A percentile compares a stretch with the other conserved stretches of the same genome.
These are phyloP conservation scores for Pantherophis guttatus DNA, from an alignment of 2,113 vertebrate species.

Conservation along the genomic window DNA sequence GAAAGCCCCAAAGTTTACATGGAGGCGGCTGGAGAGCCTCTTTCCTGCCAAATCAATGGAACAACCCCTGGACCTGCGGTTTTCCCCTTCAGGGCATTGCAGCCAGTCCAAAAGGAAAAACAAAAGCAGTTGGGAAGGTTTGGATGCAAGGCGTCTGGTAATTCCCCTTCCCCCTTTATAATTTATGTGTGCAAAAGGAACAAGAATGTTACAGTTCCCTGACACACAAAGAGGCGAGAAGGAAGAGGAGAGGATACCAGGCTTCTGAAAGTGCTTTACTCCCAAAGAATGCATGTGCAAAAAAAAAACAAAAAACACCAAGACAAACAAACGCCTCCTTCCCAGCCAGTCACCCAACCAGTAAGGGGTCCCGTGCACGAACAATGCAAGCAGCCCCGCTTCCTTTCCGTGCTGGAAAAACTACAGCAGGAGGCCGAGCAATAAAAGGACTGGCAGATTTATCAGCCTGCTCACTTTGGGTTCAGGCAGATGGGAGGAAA, in stretches of 20 bases:
- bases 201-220: not conserved
- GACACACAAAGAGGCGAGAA: too few species aligned
- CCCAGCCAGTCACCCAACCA: not conserved
- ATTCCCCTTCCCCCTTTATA: not conserved
- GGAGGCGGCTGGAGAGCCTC: not conserved
- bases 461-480: not conserved
- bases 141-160: not conserved
- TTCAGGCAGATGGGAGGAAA: not conserved
- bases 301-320: not conserved
- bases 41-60: slow-evolving; percentile 12
- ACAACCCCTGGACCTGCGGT: slow-evolving; percentile 30
- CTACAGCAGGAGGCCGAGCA: slow-evolving; percentile 13
- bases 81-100: slow-evolving; percentile 25
- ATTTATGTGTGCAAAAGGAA: not conserved
- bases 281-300: not conserved
- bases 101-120: slow-evolving; percentile 37
- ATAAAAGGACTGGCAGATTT: slow-evolving; percentile 11
- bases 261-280: not conserved
- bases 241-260: not conserved
- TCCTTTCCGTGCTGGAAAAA: slow-evolving; percentile 12
- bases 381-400: slow-evolving; percentile 2
- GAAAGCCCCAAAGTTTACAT: not conserved
- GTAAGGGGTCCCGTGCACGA: not conserved
- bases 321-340: not conserved
- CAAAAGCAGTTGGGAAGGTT: slow-evolving; percentile 21